A percentile compares a stretch with the other conserved stretches of the same genome.
Evolutionary conservation across 2,797 vertebrate genomes (phyloP).

Genomic region (Fundulus diaphanus): DNA sequence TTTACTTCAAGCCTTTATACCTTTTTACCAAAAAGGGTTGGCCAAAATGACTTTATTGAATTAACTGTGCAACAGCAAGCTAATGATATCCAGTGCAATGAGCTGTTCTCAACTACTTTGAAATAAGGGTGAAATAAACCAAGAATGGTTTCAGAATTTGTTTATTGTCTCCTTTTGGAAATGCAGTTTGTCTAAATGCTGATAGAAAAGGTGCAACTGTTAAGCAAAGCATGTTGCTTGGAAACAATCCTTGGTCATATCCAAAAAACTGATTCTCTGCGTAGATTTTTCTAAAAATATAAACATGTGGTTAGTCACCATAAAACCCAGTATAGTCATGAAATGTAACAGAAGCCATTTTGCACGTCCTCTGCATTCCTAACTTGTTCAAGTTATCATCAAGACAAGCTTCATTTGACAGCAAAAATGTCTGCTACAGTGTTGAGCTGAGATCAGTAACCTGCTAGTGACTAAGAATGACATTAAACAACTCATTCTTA

Average conservation of each 20-base stretch:
- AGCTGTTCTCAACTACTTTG: background rate
- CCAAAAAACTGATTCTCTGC: background rate
- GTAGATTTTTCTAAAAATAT: background rate
- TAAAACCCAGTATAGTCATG: background rate
- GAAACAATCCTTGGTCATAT: slow-evolving; percentile 1
- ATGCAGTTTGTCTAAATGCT: background rate
- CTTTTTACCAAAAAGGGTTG: background rate
- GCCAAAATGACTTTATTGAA: background rate
- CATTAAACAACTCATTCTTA: slow-evolving; percentile 8
- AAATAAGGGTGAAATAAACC: background rate
- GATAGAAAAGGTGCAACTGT: background rate
- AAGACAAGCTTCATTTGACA: background rate
- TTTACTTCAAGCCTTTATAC: background rate
- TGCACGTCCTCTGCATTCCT: background rate
- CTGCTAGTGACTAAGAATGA: background rate
- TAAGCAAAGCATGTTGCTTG: background rate
- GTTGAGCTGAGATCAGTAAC: background rate
- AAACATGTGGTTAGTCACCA: background rate
- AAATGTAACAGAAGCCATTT: background rate
- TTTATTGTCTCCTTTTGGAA: background rate
- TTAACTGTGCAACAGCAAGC: background rate
- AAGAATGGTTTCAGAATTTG: background rate
- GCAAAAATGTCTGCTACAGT: background rate
- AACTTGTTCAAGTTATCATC: background rate
- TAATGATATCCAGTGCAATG: background rate